A percentile compares a stretch with the other conserved stretches of the same genome.
These are phyloP conservation scores for Nemoura dubitans DNA, from an alignment of 2,888 invertebrate species.

Conservation along the genomic window DNA sequence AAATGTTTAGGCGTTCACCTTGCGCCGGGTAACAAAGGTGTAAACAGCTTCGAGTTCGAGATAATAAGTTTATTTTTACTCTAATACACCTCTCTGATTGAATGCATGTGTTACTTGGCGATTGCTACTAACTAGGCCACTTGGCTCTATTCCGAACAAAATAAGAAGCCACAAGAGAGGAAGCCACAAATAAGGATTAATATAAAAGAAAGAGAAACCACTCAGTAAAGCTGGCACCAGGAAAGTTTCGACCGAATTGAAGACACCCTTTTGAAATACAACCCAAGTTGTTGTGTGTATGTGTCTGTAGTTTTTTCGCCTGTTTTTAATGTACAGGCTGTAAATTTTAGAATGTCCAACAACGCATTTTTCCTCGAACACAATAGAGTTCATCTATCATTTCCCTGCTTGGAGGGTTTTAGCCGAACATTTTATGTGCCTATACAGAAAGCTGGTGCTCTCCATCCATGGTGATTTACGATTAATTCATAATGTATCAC, in stretches of 20 bases:
- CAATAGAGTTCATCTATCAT: slow-evolving; percentile 31
- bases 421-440: not conserved
- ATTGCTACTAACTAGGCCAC: not conserved
- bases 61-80: not conserved
- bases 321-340: slow-evolving; percentile 3
- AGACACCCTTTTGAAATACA: slow-evolving; percentile 14
- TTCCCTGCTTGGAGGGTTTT: not conserved
- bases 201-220: slow-evolving; percentile 12
- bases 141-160: not conserved
- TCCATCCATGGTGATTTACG: not conserved
- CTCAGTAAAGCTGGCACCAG: slow-evolving; percentile 12
- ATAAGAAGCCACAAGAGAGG: not conserved
- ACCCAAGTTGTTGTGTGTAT: not conserved
- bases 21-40: not conserved
- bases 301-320: not conserved
- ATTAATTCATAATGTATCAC: not conserved
- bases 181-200: slow-evolving; percentile 4
- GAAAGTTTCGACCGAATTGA: not conserved
- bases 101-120: slow-evolving; percentile 4
- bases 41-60: not conserved
- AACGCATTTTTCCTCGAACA: not conserved
- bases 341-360: slow-evolving; percentile 13
- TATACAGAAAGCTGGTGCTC: slow-evolving; percentile 4
- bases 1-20: slow-evolving; percentile 5
- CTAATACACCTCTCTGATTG: not conserved